A percentile compares a stretch with the other conserved stretches of the same genome.
These are phyloP conservation scores for Naja naja DNA, from an alignment of 2,113 vertebrate species.

Conservation along the genomic window DNA sequence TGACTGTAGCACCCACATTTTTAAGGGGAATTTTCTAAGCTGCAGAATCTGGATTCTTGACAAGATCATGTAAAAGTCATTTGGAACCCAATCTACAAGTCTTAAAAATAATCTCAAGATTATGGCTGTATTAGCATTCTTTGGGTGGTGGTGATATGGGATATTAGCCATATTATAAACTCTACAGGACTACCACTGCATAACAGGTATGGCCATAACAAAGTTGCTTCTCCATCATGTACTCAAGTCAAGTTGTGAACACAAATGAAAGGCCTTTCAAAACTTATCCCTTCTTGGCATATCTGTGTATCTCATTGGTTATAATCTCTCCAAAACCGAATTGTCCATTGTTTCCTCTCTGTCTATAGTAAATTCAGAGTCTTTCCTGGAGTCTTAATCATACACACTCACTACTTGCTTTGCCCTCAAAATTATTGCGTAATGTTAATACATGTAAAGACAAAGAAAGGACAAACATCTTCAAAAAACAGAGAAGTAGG, in stretches of 20 bases:
- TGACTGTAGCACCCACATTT: neutral
- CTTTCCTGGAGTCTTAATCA: slow-evolving; percentile 59
- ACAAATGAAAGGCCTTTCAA: slow-evolving; percentile 57
- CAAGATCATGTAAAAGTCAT: neutral
- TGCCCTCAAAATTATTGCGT: slow-evolving; percentile 83
- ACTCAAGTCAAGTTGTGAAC: slow-evolving; percentile 54
- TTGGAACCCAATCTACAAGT: no score
- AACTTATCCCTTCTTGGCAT: slow-evolving; percentile 63
- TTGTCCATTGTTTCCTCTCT: slow-evolving; percentile 56
- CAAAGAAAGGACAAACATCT: slow-evolving; percentile 67
- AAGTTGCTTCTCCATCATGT: slow-evolving; percentile 38
- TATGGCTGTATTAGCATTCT: slow-evolving; percentile 42
- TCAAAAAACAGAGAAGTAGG: slow-evolving; percentile 71
- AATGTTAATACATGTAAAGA: slow-evolving; percentile 79
- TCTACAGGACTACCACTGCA: neutral
- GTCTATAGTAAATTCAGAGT: slow-evolving; percentile 62
- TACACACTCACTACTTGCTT: slow-evolving; percentile 78
- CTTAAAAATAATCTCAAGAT: neutral
- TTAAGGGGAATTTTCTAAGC: neutral
- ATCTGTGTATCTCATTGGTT: slow-evolving; percentile 66
- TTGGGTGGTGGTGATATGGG: slow-evolving; percentile 22
- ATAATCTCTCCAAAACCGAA: slow-evolving; percentile 51
- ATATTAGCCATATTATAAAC: slow-evolving; percentile 22
- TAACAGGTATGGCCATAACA: slow-evolving; percentile 47
- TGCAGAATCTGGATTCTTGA: neutral